phyloP scores from a whole-genome alignment of 1,140 invertebrate genomes.

The Apocrypta bakeri region DNA sequence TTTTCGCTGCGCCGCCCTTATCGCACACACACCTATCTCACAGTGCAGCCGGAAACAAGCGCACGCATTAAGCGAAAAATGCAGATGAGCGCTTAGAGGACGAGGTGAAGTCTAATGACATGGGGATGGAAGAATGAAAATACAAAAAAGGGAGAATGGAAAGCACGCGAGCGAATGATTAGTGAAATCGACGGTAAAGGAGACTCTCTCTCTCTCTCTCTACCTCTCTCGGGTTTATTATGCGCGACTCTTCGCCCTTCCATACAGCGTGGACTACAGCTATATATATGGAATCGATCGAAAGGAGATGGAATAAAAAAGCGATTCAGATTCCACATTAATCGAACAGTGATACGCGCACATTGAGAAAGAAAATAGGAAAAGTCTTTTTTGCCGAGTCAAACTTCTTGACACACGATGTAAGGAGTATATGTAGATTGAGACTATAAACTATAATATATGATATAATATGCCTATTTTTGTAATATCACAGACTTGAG shows the following conservation, averaged over 20 bases:
- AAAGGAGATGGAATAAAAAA: slow-evolving; percentile 48
- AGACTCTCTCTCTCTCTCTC: too few species aligned
- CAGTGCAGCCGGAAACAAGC: slow-evolving; percentile 1
- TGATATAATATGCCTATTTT: too few species aligned
- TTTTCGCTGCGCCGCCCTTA: neutral
- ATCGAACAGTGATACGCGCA: slow-evolving; percentile 43
- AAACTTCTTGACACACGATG: neutral
- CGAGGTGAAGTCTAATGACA: slow-evolving; percentile 35
- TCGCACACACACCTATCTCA: neutral
- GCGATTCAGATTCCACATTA: slow-evolving; percentile 52
- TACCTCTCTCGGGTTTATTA: slow-evolving; percentile 39
- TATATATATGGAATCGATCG: neutral
- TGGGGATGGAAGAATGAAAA: neutral
- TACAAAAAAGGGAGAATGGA: neutral
- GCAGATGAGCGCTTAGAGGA: slow-evolving; percentile 55
- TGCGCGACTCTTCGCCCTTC: slow-evolving; percentile 35
- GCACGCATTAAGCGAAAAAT: slow-evolving; percentile 71
- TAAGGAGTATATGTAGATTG: slow-evolving; percentile 4
- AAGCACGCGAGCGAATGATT: slow-evolving; percentile 45
- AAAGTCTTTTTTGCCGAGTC: neutral
- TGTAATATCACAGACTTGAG: too few species aligned
- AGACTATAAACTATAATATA: too few species aligned
- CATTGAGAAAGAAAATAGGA: neutral
- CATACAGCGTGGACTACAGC: too few species aligned
- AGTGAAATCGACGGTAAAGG: slow-evolving; percentile 52